phyloP scores from a whole-genome alignment of 1,140 invertebrate genomes.

The Asbolus verrucosus region DNA sequence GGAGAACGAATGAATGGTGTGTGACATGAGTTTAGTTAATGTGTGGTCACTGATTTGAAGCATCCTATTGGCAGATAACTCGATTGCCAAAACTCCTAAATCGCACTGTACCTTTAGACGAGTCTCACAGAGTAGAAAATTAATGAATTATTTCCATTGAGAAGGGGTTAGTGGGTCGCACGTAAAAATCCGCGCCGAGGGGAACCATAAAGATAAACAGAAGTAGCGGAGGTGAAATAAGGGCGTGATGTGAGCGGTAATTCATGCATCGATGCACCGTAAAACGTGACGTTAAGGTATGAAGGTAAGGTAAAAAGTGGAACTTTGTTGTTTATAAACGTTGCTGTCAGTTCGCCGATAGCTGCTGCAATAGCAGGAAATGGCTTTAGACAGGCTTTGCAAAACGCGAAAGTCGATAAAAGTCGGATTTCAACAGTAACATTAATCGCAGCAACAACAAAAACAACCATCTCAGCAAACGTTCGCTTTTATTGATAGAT shows the following conservation, averaged over 20 bases:
- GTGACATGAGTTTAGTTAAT: no score
- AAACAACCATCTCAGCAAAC: constrained; percentile 24
- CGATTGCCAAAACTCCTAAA: no score
- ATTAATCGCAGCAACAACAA: constrained; percentile 31
- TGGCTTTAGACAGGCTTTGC: constrained; percentile 38
- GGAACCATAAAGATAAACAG: constrained; percentile 9
- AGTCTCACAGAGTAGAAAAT: no score
- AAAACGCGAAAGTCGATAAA: constrained; percentile 39
- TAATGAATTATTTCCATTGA: no score
- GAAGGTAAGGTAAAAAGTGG: constrained; percentile 21
- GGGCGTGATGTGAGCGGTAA: constrained; percentile 7
- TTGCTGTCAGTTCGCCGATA: constrained; percentile 30
- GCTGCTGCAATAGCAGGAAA: constrained; percentile 29
- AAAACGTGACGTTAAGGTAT: constrained; percentile 23
- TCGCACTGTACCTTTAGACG: no score
- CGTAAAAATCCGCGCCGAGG: not conserved
- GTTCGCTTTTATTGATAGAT: constrained; percentile 30
- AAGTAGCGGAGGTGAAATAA: no score
- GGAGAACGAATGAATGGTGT: no score
- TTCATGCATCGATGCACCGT: constrained; percentile 35
- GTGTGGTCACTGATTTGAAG: no score
- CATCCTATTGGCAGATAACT: no score
- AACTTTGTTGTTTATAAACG: constrained; percentile 39
- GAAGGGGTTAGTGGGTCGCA: no score
- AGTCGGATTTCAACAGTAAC: constrained; percentile 38